These are phyloP conservation scores for Sminthurides aquaticus DNA, from an alignment of 2,888 invertebrate genomes.

Conservation along the genomic window DNA sequence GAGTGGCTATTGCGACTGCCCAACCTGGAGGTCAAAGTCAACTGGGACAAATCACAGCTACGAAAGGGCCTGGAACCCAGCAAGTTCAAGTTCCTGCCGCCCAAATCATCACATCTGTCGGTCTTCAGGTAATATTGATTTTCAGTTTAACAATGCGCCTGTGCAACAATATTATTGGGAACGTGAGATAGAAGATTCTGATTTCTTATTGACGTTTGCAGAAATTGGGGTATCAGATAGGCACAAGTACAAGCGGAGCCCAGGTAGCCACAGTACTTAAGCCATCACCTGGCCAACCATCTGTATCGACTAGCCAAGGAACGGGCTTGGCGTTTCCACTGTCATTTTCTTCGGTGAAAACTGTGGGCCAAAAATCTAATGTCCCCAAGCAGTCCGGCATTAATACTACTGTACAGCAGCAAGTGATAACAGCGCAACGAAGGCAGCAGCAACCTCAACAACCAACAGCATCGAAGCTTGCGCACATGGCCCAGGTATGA, in stretches of 20 bases:
- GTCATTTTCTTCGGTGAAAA: slow-evolving; percentile 27
- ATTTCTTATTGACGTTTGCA: slow-evolving; percentile 5
- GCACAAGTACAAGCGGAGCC: slow-evolving; percentile 13
- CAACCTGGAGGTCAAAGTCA: slow-evolving; percentile 11
- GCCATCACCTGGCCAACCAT: slow-evolving; percentile 23
- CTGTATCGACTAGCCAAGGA: slow-evolving; percentile 5
- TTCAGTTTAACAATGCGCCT: too few species aligned
- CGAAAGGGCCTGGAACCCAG: slow-evolving; percentile 15
- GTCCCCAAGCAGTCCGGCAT: slow-evolving; percentile 22
- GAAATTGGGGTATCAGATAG: slow-evolving; percentile 13
- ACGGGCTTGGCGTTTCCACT: slow-evolving; percentile 30
- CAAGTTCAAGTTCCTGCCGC: slow-evolving; percentile 26
- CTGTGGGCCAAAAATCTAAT: slow-evolving; percentile 13
- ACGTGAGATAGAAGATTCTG: neutral
- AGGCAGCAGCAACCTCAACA: slow-evolving; percentile 23
- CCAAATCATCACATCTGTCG: slow-evolving; percentile 18
- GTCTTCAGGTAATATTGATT: slow-evolving; percentile 19
- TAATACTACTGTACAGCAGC: slow-evolving; percentile 17
- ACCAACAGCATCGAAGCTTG: slow-evolving; percentile 24
- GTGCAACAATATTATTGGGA: neutral
- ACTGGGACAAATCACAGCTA: slow-evolving; percentile 6
- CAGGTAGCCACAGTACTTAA: slow-evolving; percentile 31
- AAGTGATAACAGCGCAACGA: slow-evolving; percentile 21
- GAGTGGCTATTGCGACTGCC: slow-evolving; percentile 16
- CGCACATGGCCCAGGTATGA: slow-evolving; percentile 24